Conservation (phyloP, 2,797 vertebrate genomes). For the Gymnodraco acuticeps region DNA sequence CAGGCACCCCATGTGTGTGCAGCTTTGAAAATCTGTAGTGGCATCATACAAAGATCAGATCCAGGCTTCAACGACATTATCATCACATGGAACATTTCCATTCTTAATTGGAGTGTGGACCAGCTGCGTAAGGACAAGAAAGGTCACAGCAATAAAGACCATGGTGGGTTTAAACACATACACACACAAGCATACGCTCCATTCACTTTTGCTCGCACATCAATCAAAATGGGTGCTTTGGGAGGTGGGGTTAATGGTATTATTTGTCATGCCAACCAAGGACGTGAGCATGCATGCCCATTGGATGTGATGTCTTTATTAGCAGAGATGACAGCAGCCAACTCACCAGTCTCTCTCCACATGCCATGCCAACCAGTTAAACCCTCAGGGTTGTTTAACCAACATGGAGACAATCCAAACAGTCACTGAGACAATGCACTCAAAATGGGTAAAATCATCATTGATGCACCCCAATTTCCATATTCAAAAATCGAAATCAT, state of each 20-base stretch:
- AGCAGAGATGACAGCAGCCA: slow-evolving; percentile 83
- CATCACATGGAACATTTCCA: slow-evolving; percentile 59
- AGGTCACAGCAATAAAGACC: slow-evolving; percentile 70
- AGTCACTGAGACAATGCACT: slow-evolving; percentile 29
- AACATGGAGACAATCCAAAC: slow-evolving; percentile 50
- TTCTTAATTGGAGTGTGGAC: slow-evolving; percentile 66
- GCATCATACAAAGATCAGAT: slow-evolving; percentile 34
- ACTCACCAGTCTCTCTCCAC: slow-evolving; percentile 68
- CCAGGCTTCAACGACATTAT: slow-evolving; percentile 34
- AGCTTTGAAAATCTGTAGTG: slow-evolving; percentile 41
- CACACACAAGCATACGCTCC: slow-evolving; percentile 30
- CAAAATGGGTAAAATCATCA: neutral
- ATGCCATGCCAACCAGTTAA: slow-evolving; percentile 80
- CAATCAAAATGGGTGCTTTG: slow-evolving; percentile 84
- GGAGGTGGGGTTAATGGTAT: slow-evolving; percentile 85
- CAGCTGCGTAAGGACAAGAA: slow-evolving; percentile 66
- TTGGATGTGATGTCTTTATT: slow-evolving; percentile 86
- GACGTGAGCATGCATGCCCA: slow-evolving; percentile 75
- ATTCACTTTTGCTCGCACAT: slow-evolving; percentile 75
- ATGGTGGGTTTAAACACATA: slow-evolving; percentile 48
- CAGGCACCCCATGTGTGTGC: slow-evolving; percentile 51
- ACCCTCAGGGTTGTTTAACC: slow-evolving; percentile 72
- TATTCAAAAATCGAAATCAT: neutral
- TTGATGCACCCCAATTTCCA: neutral
- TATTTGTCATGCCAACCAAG: slow-evolving; percentile 86